phyloP scores from a whole-genome alignment of 2,888 invertebrate genomes.

The Sarcophaga carnaria region DNA sequence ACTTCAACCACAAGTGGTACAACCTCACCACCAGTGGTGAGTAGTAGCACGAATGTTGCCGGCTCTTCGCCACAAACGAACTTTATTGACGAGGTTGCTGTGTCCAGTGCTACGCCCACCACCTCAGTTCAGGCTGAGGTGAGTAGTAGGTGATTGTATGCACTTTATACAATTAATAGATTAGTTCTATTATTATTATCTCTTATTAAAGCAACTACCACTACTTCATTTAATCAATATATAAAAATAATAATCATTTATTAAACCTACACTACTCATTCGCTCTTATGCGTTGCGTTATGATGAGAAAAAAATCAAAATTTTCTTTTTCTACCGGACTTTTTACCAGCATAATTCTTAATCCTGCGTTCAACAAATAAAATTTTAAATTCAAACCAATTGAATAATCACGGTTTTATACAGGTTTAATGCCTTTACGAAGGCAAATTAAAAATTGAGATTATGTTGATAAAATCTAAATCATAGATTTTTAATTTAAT shows the following conservation, averaged over 20 bases:
- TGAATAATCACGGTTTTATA: background rate
- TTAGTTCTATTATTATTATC: conserved; percentile 39
- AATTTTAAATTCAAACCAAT: background rate
- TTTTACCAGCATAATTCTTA: background rate
- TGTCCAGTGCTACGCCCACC: conserved; percentile 77
- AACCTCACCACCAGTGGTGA: conserved; percentile 80
- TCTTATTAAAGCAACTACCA: conserved; percentile 32
- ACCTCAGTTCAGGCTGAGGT: conserved; percentile 68
- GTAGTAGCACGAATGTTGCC: conserved; percentile 78
- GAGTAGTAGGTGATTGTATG: conserved; percentile 70
- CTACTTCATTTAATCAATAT: conserved; percentile 15
- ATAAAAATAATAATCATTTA: background rate
- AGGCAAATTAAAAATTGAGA: conserved; percentile 2
- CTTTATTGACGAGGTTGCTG: conserved; percentile 76
- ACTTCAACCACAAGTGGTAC: conserved; percentile 80
- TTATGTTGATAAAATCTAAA: conserved; percentile 16
- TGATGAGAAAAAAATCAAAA: conserved; percentile 9
- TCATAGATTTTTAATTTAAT: conserved; percentile 5
- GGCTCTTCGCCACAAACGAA: conserved; percentile 69
- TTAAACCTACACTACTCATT: conserved; percentile 41
- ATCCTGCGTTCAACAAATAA: background rate
- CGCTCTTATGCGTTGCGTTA: conserved; percentile 10
- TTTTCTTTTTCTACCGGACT: background rate
- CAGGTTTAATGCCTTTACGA: background rate
- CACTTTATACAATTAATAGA: conserved; percentile 30